phyloP scores from a whole-genome alignment of 1,140 invertebrate genomes.

The Bactericera cockerelli region DNA sequence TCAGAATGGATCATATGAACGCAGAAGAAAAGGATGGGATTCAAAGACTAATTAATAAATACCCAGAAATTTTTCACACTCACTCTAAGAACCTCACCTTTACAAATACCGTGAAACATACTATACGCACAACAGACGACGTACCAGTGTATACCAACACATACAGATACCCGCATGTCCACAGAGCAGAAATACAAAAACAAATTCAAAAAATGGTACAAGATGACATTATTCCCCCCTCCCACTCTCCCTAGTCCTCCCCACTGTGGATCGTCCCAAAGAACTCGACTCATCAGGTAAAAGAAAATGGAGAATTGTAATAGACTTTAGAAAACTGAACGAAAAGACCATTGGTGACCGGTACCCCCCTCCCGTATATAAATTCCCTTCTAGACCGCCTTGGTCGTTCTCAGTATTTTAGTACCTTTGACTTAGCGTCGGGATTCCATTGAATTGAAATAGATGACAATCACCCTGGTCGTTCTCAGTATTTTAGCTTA shows the following conservation, averaged over 20 bases:
- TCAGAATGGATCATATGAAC: conserved; percentile 17
- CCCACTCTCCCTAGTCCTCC: conserved; percentile 15
- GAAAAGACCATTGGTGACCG: conserved; percentile 24
- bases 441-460: conserved; percentile 37
- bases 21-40: conserved; percentile 15
- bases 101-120: conserved; percentile 22
- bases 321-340: conserved; percentile 29
- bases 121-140: conserved; percentile 20
- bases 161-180: conserved; percentile 26
- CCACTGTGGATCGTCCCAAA: conserved; percentile 20
- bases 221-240: conserved; percentile 13
- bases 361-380: no score
- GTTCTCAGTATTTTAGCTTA: no score
- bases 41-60: conserved; percentile 8
- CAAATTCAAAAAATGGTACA: conserved; percentile 23
- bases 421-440: conserved; percentile 31
- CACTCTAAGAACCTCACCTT: no score
- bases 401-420: conserved; percentile 29
- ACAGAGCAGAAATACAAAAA: conserved; percentile 26
- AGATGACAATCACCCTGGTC: no score
- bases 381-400: conserved; percentile 30
- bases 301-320: conserved; percentile 26
- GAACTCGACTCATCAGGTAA: conserved; percentile 20
- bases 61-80: conserved; percentile 17
- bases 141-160: conserved; percentile 22